phyloP scores from a whole-genome alignment of 2,113 vertebrate genomes.

The Acrocephalus arundinaceus region DNA sequence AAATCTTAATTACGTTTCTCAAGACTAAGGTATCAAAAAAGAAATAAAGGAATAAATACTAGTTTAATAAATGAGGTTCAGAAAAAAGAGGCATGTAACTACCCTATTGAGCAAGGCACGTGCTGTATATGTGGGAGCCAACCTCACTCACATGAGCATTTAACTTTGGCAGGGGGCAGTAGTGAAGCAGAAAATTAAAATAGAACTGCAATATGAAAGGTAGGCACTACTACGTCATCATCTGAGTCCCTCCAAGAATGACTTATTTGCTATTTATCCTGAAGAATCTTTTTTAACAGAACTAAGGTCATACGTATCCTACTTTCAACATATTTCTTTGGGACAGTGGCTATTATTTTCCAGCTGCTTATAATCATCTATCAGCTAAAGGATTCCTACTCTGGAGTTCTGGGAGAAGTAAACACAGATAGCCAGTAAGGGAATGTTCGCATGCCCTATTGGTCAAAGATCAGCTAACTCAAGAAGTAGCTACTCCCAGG shows the following conservation, averaged over 20 bases:
- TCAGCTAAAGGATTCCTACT: neutral
- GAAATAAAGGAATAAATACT: neutral
- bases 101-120: accelerated
- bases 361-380: neutral
- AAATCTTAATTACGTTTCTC: neutral
- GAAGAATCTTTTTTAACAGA: neutral
- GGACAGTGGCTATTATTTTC: neutral
- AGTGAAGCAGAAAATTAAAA: neutral
- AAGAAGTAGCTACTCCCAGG: neutral
- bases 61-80: neutral
- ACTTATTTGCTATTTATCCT: neutral
- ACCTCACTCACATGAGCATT: neutral
- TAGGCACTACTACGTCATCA: neutral
- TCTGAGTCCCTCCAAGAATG: neutral
- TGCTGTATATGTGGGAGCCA: neutral
- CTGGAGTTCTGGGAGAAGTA: neutral
- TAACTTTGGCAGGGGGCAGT: neutral
- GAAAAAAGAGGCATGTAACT: neutral
- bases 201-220: neutral
- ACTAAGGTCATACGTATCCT: neutral
- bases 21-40: neutral
- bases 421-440: neutral
- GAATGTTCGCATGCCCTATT: neutral
- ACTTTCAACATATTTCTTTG: neutral
- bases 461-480: neutral